These are phyloP conservation scores for Pelusios castaneus DNA, from an alignment of 2,113 vertebrate genomes.

Conservation along the genomic window DNA sequence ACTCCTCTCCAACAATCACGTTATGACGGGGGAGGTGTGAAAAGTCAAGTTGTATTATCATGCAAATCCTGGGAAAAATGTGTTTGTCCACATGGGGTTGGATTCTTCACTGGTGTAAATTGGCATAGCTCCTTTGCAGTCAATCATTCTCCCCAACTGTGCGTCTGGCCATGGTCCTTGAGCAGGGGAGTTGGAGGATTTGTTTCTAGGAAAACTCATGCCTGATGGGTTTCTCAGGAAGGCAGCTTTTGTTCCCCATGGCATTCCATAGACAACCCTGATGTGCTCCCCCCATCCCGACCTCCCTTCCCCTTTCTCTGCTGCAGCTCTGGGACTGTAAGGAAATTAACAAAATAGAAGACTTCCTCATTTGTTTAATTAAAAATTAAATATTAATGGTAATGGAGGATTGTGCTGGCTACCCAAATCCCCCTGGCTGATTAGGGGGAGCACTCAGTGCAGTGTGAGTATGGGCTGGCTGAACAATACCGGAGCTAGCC, in stretches of 20 bases:
- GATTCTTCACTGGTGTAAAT: neutral
- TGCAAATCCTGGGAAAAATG: neutral
- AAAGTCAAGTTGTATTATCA: neutral
- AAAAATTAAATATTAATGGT: constrained; percentile 19
- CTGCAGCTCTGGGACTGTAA: neutral
- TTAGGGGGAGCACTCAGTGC: neutral
- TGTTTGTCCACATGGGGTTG: neutral
- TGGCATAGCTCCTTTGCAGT: neutral
- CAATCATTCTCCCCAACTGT: neutral
- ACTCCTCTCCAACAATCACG: neutral
- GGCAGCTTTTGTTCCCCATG: neutral
- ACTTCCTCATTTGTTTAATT: constrained; percentile 4
- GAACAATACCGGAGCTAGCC: neutral
- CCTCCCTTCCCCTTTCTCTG: neutral
- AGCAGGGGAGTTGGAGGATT: constrained; percentile 12
- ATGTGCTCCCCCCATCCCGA: neutral
- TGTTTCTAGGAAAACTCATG: neutral
- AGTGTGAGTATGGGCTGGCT: neutral
- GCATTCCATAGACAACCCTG: neutral
- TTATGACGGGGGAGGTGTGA: neutral
- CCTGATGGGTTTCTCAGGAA: neutral
- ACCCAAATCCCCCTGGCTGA: neutral
- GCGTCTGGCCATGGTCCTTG: neutral
- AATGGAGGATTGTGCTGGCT: neutral
- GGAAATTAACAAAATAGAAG: constrained; percentile 19